Conservation (phyloP, 1,140 invertebrate genomes). For the Bombus fervidus region DNA sequence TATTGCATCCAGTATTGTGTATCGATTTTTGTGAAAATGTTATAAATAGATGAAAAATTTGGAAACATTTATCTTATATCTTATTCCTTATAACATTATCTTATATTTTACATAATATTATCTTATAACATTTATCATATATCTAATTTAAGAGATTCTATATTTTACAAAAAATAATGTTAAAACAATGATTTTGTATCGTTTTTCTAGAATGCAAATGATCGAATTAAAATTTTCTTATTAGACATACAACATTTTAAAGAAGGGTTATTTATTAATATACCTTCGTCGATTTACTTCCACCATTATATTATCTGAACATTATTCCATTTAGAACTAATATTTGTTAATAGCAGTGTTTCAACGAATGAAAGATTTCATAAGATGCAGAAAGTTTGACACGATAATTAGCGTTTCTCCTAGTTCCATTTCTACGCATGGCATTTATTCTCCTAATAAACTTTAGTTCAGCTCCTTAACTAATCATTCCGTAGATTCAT, state of each 20-base stretch:
- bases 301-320: no score
- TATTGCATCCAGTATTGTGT: background rate
- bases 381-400: background rate
- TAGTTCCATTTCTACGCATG: background rate
- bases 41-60: background rate
- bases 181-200: background rate
- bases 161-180: background rate
- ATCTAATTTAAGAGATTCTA: background rate
- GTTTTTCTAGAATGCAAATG: no score
- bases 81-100: no score
- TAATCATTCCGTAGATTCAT: constrained; percentile 7
- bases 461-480: constrained; percentile 17
- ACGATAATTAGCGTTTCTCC: constrained; percentile 1
- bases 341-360: background rate
- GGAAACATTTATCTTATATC: background rate
- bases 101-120: no score
- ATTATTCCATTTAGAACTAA: no score
- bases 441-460: background rate
- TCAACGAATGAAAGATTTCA: background rate
- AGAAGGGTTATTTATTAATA: no score
- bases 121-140: no score
- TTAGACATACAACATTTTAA: no score
- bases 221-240: no score
- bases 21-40: background rate
- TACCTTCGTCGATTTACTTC: no score